Conservation (phyloP, 2,888 invertebrate genomes). For the Leptinotarsa peninsularis region DNA sequence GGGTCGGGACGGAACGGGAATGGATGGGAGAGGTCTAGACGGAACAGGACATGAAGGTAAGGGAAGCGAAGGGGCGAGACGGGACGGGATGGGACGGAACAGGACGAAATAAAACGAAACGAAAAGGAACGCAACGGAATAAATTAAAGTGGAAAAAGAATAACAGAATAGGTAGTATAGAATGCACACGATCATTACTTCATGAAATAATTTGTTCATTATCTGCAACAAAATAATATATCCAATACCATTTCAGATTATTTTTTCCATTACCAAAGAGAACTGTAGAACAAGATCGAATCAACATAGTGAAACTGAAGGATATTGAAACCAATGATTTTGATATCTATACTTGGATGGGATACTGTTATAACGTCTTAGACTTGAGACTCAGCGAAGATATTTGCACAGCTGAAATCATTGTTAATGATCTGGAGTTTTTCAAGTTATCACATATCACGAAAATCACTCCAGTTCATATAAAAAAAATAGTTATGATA, state of each 20-base stretch:
- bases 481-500: conserved; percentile 65
- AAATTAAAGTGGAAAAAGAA: too few relatives aligned
- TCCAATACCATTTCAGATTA: conserved; percentile 56
- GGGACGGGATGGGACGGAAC: too few relatives aligned
- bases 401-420: conserved; percentile 65
- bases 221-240: too few relatives aligned
- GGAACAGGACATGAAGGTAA: too few relatives aligned
- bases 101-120: too few relatives aligned
- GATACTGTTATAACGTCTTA: conserved; percentile 65
- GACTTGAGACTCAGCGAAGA: conserved; percentile 67
- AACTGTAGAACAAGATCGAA: conserved; percentile 64
- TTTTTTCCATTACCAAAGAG: conserved; percentile 67
- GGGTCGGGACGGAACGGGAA: fast-evolving
- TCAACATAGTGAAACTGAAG: conserved; percentile 65
- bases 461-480: conserved; percentile 64
- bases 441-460: conserved; percentile 63
- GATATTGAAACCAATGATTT: conserved; percentile 53
- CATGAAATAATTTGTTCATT: too few relatives aligned
- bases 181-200: too few relatives aligned
- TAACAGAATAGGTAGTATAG: too few relatives aligned
- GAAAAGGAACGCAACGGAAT: too few relatives aligned
- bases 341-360: conserved; percentile 60
- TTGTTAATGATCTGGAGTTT: conserved; percentile 65
- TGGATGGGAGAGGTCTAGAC: too few relatives aligned
- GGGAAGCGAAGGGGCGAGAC: too few relatives aligned